phyloP scores from a whole-genome alignment of 2,888 invertebrate genomes.

The Brassicogethes aeneus region DNA sequence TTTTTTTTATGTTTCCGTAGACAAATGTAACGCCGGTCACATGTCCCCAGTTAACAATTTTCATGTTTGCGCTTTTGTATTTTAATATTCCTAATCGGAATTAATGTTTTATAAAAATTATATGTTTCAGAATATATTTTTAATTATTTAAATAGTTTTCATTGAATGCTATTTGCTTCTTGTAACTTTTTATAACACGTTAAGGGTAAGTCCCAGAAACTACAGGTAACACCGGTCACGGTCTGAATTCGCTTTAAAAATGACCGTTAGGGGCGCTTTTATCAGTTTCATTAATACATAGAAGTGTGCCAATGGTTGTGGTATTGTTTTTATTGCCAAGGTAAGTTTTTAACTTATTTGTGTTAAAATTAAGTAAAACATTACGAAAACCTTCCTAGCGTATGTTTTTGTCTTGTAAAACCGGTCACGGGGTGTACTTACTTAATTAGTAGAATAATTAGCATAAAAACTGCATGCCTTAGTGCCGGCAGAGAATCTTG shows the following conservation, averaged over 20 bases:
- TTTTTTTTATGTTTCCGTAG: background rate
- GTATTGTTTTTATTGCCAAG: background rate
- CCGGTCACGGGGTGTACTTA: background rate
- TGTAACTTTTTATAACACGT: background rate
- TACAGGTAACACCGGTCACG: slow-evolving; percentile 1
- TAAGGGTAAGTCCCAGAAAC: background rate
- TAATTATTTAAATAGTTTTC: background rate
- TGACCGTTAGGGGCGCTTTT: background rate
- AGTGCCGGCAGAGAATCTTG: background rate
- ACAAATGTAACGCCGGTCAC: background rate
- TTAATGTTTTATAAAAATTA: background rate
- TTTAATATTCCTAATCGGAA: background rate
- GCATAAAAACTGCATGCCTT: background rate
- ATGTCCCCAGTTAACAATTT: background rate
- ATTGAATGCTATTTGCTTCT: background rate
- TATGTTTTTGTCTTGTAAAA: background rate
- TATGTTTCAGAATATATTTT: background rate
- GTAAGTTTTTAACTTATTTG: background rate
- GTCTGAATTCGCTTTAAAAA: background rate
- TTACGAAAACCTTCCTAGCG: background rate
- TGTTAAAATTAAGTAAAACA: background rate
- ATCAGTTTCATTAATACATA: background rate
- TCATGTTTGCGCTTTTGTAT: background rate
- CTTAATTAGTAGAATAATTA: slow-evolving; percentile 1
- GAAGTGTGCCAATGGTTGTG: background rate